Base-by-base conservation (phyloP, 2,888 invertebrate genomes). In the Noctuana brunneofusca region DNA sequence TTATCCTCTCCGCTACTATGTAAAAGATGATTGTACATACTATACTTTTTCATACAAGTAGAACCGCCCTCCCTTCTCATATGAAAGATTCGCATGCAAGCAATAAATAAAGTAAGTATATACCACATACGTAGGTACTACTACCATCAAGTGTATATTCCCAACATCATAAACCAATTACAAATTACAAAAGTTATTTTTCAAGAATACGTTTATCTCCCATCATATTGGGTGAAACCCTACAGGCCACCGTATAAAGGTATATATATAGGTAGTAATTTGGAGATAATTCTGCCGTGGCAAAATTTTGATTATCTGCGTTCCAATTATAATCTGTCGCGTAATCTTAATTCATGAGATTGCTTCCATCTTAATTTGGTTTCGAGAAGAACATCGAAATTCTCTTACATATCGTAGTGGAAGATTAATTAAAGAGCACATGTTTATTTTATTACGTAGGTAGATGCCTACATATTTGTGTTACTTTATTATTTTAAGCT, bases 291-390 rank as follows among this genome's bases (percentile, higher is more conserved):
- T 58, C 30, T 43, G 41, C 9, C 30, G 52, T 52, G 58, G 52
- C 58, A 50, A 30, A 49, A 58, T 58, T 58, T 58, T 52, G 50
- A 52, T 58, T 58, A 58, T 50, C 41, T 27, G 41, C 14, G 58
- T 50, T 41, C 52, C 50, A 58, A 52, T 41, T 43, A 58, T 58
- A 58, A 58, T 58, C 30, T 52, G 50, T 43, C 41, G n/a, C 50
- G 50, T 43, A 43, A 55, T 55, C 43, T 43, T 43, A n/a, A 27
- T 27, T 41, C 27, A 55, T 27, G 41, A 41, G 20, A 41, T 30
- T 30, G 27, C 58, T 41, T 14, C 14, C 20, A 16, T 43, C 11
- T 6, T 55, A 48, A 57, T 20, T 46, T 43, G 30, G 8, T 46
- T 46, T 20, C 9, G 12, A 46, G 43, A 46, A 46, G 38, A 41